A percentile compares a stretch with the other conserved stretches of the same genome.
Conservation (phyloP, 2,113 vertebrate species). For the Gobius niger region DNA sequence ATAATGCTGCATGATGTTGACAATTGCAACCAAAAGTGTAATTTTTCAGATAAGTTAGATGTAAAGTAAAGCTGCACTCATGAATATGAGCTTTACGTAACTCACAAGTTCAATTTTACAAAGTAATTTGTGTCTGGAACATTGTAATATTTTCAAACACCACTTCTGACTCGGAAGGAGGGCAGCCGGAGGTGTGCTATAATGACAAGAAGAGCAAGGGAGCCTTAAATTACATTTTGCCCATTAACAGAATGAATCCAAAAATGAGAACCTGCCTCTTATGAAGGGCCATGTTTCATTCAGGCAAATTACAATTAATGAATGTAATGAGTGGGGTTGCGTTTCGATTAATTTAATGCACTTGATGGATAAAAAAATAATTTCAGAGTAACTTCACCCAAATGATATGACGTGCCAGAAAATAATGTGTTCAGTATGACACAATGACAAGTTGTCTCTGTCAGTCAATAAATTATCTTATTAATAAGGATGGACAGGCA, state of each 20-base stretch:
- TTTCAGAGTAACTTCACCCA: neutral
- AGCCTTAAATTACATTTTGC: constrained; percentile 37
- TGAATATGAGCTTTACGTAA: neutral
- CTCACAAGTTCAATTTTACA: neutral
- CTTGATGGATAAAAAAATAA: constrained; percentile 12
- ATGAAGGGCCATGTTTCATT: constrained; percentile 37
- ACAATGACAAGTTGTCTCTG: neutral
- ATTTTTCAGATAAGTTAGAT: neutral
- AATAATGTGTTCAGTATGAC: neutral
- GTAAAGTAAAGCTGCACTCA: neutral
- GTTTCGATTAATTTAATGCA: constrained; percentile 46
- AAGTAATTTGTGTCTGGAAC: neutral
- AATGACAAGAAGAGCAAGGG: neutral
- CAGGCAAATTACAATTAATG: constrained; percentile 31
- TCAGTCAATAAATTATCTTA: neutral
- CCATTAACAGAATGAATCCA: constrained; percentile 28
- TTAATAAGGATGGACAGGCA: neutral
- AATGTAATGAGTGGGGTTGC: constrained; percentile 23
- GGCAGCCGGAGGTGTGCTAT: neutral
- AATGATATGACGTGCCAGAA: constrained; percentile 2
- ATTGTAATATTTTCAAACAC: constrained; percentile 2
- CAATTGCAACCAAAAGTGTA: neutral
- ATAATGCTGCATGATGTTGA: constrained; percentile 33
- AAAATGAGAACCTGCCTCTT: constrained; percentile 35
- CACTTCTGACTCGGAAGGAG: neutral